Evolutionary conservation across 2,888 invertebrate species (phyloP), one percentile per base, ranked within the genome.

Genomic region (Dicyrtoma fusca): DNA sequence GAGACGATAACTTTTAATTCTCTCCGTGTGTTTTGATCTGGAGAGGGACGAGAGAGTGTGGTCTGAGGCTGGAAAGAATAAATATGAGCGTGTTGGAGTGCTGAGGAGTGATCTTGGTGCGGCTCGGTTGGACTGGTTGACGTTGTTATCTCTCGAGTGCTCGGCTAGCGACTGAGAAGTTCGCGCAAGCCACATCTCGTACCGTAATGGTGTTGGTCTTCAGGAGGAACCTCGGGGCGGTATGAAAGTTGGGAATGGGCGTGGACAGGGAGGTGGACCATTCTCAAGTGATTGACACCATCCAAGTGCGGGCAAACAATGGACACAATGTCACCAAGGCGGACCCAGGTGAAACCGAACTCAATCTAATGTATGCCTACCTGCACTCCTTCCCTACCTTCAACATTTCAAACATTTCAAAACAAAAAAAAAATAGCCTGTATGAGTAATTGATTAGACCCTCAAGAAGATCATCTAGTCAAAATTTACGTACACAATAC

Each of bases 111-210:
- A n/a, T 34, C 21, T 63, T 47, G 42, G 42, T 34, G 17, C 47
- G 51, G 47, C 49, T 62, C 47, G 51, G 47, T 62, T 62, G 45
- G 69, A 45, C 69, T 69, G 49, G 42, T 42, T 19, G 14, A 4
- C 44, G 64, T 64, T 64, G 64, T 64, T 59, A 61, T 79, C 79
- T 75, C 76, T 75, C 74, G 75, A 76, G 76, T 76, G 75, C 69
- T 74, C 76, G 75, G 74, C 72, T 77, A 76, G 75, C 76, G 78
- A 80, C 79, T 80, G 79, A 80, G 65, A 75, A 74, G 75, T 76
- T 80, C 77, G 79, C 79, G 79, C 79, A 78, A 76, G 79, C 77
- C 79, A 79, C 73, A 74, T 75, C 75, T 76, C 66, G 75, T 66
- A 53, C 62, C 51, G 53, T 71, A 49, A 71, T 71, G 71, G 71